phyloP scores from a whole-genome alignment of 53 echinoderm and acorn worm species.

The Apostichopus leukothele region DNA sequence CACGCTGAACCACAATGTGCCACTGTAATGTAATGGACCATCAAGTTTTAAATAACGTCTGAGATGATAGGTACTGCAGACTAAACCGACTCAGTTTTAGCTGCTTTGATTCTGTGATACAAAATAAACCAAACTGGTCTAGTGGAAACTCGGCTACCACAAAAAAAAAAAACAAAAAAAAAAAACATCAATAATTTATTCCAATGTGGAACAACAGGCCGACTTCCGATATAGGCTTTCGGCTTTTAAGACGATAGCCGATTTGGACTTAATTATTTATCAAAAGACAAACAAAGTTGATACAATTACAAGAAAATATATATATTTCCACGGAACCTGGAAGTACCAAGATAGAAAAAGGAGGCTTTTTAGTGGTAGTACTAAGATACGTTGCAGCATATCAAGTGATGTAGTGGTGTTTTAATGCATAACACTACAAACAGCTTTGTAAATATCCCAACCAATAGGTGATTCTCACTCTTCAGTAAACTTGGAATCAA shows the following conservation, averaged over 20 bases:
- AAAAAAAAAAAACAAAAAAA: too few relatives aligned
- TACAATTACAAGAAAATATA: constrained; percentile 2
- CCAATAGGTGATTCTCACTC: too few relatives aligned
- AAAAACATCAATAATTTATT: neutral
- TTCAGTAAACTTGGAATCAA: too few relatives aligned
- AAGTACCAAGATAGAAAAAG: constrained; percentile 18
- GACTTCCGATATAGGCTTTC: neutral
- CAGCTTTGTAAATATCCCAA: neutral
- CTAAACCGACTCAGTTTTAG: too few relatives aligned
- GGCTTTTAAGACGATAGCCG: too few relatives aligned
- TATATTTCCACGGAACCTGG: constrained; percentile 3
- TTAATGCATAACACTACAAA: neutral
- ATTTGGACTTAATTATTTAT: neutral
- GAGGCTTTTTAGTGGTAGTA: neutral
- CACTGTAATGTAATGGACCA: too few relatives aligned
- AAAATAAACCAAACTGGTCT: too few relatives aligned
- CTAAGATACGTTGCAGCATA: constrained; percentile 9
- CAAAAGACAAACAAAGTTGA: constrained; percentile 1
- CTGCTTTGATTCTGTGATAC: too few relatives aligned
- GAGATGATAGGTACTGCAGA: too few relatives aligned
- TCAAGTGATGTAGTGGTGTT: neutral
- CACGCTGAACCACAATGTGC: too few relatives aligned
- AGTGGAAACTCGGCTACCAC: too few relatives aligned
- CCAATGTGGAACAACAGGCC: neutral
- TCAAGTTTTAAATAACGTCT: too few relatives aligned